Percentiles rank a stretch among this genome's conserved stretches.
phyloP scores from a whole-genome alignment of 2,113 vertebrate genomes.

The Zingel zingel region DNA sequence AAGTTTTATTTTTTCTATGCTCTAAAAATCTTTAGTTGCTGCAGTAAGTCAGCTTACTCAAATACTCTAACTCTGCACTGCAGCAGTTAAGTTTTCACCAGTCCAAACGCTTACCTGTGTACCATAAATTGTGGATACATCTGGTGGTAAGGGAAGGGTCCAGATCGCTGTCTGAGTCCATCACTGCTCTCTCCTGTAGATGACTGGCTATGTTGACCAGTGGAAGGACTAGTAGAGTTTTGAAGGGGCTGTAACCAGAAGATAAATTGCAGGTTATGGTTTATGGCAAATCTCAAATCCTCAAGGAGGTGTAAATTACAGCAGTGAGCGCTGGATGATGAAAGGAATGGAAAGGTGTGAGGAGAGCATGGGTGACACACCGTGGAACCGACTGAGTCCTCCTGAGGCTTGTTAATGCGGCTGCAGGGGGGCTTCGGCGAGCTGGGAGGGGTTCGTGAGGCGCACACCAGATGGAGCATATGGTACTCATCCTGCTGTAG shows the following conservation, averaged over 20 bases:
- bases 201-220: slow-evolving; percentile 47
- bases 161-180: slow-evolving; percentile 66
- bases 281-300: neutral
- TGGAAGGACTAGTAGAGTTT: slow-evolving; percentile 30
- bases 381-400: slow-evolving; percentile 50
- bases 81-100: neutral
- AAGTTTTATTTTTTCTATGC: neutral
- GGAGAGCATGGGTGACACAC: slow-evolving; percentile 48
- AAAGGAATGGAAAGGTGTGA: slow-evolving; percentile 61
- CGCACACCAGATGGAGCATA: slow-evolving; percentile 86
- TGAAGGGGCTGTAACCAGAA: slow-evolving; percentile 53
- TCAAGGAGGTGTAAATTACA: slow-evolving; percentile 14
- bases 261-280: neutral
- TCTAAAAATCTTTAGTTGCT: neutral
- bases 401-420: slow-evolving; percentile 66
- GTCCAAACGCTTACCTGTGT: slow-evolving; percentile 56
- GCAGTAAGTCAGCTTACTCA: neutral
- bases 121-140: slow-evolving; percentile 66
- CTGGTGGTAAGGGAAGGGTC: slow-evolving; percentile 60
- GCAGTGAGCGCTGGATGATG: slow-evolving; percentile 59
- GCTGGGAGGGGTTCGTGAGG: slow-evolving; percentile 79
- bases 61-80: neutral
- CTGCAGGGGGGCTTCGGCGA: slow-evolving; percentile 77
- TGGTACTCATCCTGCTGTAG: slow-evolving; percentile 86
- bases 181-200: slow-evolving; percentile 55